Base-by-base conservation (phyloP, 2,888 invertebrate genomes). In the Carcina quercana region DNA sequence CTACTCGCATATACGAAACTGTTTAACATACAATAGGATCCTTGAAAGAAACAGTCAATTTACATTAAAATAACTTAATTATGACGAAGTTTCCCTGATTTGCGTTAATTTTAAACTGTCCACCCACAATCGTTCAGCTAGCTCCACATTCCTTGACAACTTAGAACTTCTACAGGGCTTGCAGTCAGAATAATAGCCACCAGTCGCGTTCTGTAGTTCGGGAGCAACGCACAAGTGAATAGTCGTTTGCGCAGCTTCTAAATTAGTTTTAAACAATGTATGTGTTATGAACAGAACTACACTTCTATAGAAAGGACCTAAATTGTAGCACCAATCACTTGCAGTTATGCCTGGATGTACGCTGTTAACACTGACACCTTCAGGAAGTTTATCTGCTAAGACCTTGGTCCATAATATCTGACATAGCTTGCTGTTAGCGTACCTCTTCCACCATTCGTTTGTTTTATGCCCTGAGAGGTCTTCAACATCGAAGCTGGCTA, bases 341-440 rank as follows among this genome's bases (percentile, higher is more conserved):
- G 89, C 89, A 20, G 94, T 91, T 61, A 92, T 74, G 7, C 96
- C 96, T 0, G 95, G 96, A 71, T 95, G 95, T 28, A 95, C 66
- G 42, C 89, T 90, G 58, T 95, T 95, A 0, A 88, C 92, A 0
- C 91, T 92, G 0, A 95, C 89, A 3, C 88, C 89, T 6, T 50
- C 47, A 1, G 75, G 68, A 2, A 84, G 40, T 14, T 61, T 53
- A 21, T 66, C 71, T 0, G 69, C 65, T 8, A 86, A 53, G 3
- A 78, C 82, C 28, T 69, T 79, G 7, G 64, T 61, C 64, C 76
- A 79, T 2, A 85, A 45, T 1, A 85, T 39, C 24, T 74, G 61
- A 38, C 63, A 74, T 0, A 85, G 47, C 42, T 85, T 86, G 17
- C 75, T 74, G 26, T 73, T 74, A 10, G 47, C 42, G 37, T 85